Base-by-base conservation (phyloP, 1,140 invertebrate genomes). In the Drosophila tsacasi region DNA sequence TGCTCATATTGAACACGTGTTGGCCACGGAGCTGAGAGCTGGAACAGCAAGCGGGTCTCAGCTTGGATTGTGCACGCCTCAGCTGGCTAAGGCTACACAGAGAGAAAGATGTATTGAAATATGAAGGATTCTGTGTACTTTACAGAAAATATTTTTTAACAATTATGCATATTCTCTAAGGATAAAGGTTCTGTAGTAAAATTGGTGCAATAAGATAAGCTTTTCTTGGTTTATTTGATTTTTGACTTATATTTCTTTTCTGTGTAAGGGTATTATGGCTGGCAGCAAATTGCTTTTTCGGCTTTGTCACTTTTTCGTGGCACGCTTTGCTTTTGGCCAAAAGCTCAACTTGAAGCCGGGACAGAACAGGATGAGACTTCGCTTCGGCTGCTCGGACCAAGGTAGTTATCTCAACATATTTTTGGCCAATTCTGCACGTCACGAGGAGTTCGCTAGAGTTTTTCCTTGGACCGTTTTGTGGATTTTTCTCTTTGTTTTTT, bases 1-100 rank as follows among this genome's bases (percentile, higher is more conserved):
- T 90, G 85, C 82, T 90, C 79, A 91, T 91, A 90, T 90, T 82
- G 85, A 89, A 90, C 85, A 89, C 85, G 85, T 89, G 85, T 90
- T 81, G 55, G 61, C 67, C 71, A 60, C 55, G 50, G 17, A 57
- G 32, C 40, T 65, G 35, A 49, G 47, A 62, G 42, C 50, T 65
- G 52, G 42, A 63, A 60, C 21, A 68, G 40, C 49, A 69, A 47
- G 46, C 37, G 40, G 62, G 19, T 59, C 74, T 62, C 52, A 59
- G 81, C 61, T 72, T 55, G 59, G 64, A 83, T 75, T 79, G 76
- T 71, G 40, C 52, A 69, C 72, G 75, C 59, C 73, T 65, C 61
- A 79, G 72, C 61, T 65, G 66, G 76, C 68, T 37, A 40, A 52
- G 46, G 17, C 17, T 52, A 10, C 19, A 68, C 25, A 17, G 23